Evolutionary conservation across 2,797 vertebrate genomes (phyloP), one percentile per base, ranked within the genome.

Genomic region (Podargus strigoides): DNA sequence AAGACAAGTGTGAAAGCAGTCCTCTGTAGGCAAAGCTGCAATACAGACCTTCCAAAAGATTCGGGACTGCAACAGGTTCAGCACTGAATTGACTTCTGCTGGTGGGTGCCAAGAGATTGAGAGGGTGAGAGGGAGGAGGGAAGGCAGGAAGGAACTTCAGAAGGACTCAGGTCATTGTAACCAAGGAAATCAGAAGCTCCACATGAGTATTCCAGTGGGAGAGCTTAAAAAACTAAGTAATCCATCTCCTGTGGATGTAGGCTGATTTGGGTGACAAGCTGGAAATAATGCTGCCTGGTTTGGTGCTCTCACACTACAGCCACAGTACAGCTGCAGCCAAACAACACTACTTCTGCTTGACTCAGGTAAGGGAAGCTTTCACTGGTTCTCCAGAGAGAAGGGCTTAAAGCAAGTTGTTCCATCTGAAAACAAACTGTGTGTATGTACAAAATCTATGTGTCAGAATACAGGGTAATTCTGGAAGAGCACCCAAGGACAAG

Each of bases 371-470:
- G 20, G 46, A 12, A 89, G 34, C 24, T 78, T 72, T 62, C 44
- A 47, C 26, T 37, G 24, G 6, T 9, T 52, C 20, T 19, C 85
- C 44, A n/a, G 39, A 83, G 28, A 42, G 62, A 39, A 76, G 20
- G n/a, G 27, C 55, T 79, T 55, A 3, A 22, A 87, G 36, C 26
- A 76, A 79, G n/a, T 10, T 63, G 19, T 3, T 85, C 27, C 22
- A 30, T 15, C 36, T 83, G 47, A 47, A 83, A 91, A 73, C 39
- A 44, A 89, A 15, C 7, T 21, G 6, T 27, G 21, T 53, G 13
- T n/a, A 36, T 19, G 10, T 23, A 49, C 0, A 16, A 12, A 14
- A 23, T 10, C 28, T 11, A 13, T 5, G 36, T 0, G 3, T 37
- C 49, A 56, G 59, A 75, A 73, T n/a, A 60, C 46, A 55, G 14